phyloP scores from a whole-genome alignment of 2,113 vertebrate genomes.

The Tetraodon nigroviridis region DNA sequence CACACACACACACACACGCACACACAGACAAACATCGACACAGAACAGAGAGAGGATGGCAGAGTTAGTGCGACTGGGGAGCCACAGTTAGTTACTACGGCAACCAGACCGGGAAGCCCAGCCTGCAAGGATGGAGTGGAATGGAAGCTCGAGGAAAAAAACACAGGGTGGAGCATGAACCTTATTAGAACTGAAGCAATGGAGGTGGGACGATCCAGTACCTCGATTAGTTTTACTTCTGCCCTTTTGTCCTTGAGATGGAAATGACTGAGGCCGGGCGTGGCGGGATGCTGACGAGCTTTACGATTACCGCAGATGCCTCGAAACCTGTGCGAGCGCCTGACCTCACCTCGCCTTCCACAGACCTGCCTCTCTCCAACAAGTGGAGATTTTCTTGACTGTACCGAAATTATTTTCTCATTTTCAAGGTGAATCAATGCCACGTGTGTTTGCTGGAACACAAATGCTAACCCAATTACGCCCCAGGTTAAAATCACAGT shows the following conservation, averaged over 20 bases:
- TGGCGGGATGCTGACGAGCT: slow-evolving; percentile 1
- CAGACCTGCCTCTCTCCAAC: not conserved
- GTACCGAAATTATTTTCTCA: no score
- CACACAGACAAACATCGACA: slow-evolving; percentile 39
- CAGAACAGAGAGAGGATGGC: slow-evolving; percentile 64
- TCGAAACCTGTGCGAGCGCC: not conserved
- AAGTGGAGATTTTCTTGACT: no score
- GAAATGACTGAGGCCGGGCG: slow-evolving; percentile 30
- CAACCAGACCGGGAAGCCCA: slow-evolving; percentile 28
- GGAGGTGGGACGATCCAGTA: slow-evolving; percentile 18
- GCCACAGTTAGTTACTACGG: slow-evolving; percentile 63
- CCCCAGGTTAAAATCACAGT: no score
- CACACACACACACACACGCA: slow-evolving; percentile 24
- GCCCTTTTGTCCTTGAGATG: slow-evolving; percentile 11
- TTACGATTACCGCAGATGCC: slow-evolving; percentile 19
- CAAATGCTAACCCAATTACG: no score
- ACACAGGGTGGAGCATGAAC: slow-evolving; percentile 20
- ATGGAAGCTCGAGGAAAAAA: slow-evolving; percentile 18
- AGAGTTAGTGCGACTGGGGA: slow-evolving; percentile 63
- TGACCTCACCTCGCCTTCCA: not conserved
- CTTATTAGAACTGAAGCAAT: slow-evolving; percentile 13
- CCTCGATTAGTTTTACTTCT: slow-evolving; percentile 4
- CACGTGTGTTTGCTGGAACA: no score
- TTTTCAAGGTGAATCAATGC: no score
- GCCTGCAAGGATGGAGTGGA: slow-evolving; percentile 25